Conservation (phyloP, 1,140 invertebrate genomes). For the Oppia nitens region DNA sequence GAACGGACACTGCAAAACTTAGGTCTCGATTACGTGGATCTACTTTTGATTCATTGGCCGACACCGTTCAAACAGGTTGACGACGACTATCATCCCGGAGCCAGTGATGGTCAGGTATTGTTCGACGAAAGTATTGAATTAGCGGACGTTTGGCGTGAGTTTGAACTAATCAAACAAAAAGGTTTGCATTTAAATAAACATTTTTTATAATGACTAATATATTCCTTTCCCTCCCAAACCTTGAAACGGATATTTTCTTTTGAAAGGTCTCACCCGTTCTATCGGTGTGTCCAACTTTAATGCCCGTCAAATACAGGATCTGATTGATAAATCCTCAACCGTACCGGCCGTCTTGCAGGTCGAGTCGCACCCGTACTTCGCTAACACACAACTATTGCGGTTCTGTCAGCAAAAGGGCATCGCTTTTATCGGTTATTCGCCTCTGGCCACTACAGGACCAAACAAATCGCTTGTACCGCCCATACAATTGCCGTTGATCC, state of each 20-base stretch:
- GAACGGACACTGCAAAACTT: slow-evolving; percentile 47
- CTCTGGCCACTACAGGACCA: slow-evolving; percentile 29
- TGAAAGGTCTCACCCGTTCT: slow-evolving; percentile 49
- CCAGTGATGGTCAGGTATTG: slow-evolving; percentile 28
- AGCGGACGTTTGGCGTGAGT: slow-evolving; percentile 2
- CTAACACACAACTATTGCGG: slow-evolving; percentile 29
- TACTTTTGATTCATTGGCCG: slow-evolving; percentile 61
- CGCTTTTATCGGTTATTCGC: slow-evolving; percentile 31
- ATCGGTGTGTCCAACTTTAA: slow-evolving; percentile 89
- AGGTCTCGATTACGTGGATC: slow-evolving; percentile 56
- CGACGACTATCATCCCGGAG: slow-evolving; percentile 36
- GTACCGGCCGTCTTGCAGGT: slow-evolving; percentile 56
- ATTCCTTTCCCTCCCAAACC: no score
- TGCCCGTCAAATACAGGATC: slow-evolving; percentile 50
- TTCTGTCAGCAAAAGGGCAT: slow-evolving; percentile 31
- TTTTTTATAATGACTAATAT: no score
- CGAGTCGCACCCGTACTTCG: slow-evolving; percentile 34
- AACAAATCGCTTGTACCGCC: slow-evolving; percentile 37
- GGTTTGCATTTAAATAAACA: neutral
- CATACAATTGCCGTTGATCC: slow-evolving; percentile 40
- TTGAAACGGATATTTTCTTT: no score
- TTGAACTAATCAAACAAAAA: neutral
- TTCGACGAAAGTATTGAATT: slow-evolving; percentile 1
- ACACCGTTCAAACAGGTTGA: slow-evolving; percentile 42
- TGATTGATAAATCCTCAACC: slow-evolving; percentile 47